Conservation (phyloP, 1,140 invertebrate species). For the Ylistrum balloti region DNA sequence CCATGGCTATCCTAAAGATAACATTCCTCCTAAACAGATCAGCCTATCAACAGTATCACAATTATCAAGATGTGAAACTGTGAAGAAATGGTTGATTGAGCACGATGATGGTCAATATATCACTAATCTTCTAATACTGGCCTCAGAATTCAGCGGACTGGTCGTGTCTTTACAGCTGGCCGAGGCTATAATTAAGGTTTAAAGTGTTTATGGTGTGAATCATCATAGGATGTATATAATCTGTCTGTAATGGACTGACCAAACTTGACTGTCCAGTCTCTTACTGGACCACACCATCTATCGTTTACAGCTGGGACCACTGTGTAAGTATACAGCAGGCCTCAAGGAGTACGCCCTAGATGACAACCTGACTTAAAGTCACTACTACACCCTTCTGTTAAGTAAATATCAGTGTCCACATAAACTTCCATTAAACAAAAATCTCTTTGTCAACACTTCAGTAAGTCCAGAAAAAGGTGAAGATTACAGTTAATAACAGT, state of each 20-base stretch:
- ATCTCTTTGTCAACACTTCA: background rate
- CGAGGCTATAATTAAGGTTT: background rate
- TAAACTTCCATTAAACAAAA: background rate
- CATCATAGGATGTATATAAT: background rate
- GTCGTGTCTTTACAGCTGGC: background rate
- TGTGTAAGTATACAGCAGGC: background rate
- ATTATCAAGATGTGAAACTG: background rate
- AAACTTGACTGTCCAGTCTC: background rate
- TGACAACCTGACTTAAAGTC: background rate
- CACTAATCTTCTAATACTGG: background rate
- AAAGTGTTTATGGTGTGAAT: background rate
- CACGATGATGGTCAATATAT: conserved; percentile 22
- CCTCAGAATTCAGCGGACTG: background rate
- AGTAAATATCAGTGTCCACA: background rate
- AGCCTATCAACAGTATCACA: background rate
- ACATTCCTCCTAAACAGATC: conserved; percentile 17
- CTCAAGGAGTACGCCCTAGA: background rate
- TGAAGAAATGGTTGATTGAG: background rate
- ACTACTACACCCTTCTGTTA: background rate
- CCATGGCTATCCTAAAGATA: conserved; percentile 17
- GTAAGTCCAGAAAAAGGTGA: background rate
- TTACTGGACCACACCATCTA: background rate
- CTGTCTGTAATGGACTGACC: background rate
- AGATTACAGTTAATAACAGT: background rate
- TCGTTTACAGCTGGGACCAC: background rate